These are phyloP conservation scores for Agonopterix heracliana DNA, from an alignment of 2,888 invertebrate species.

Conservation along the genomic window DNA sequence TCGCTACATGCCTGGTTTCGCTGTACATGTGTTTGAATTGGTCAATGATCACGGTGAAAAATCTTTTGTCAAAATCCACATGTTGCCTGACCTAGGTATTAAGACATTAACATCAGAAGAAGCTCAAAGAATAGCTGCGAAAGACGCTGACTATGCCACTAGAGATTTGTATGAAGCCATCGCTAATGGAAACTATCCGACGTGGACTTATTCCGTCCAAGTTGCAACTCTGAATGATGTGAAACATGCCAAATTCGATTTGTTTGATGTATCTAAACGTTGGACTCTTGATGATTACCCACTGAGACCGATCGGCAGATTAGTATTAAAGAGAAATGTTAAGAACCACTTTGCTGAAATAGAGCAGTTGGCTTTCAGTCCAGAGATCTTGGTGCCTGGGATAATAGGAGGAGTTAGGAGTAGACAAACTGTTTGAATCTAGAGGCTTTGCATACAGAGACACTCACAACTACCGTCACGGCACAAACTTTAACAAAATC, in stretches of 20 bases:
- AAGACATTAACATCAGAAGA: slow-evolving; percentile 79
- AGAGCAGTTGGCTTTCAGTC: slow-evolving; percentile 92
- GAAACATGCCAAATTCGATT: slow-evolving; percentile 84
- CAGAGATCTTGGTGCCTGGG: slow-evolving; percentile 91
- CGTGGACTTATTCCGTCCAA: slow-evolving; percentile 60
- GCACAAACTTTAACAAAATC: slow-evolving; percentile 91
- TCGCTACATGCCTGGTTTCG: slow-evolving; percentile 92
- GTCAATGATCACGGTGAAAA: slow-evolving; percentile 81
- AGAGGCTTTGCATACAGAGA: slow-evolving; percentile 90
- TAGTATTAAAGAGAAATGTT: slow-evolving; percentile 91
- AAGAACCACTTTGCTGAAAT: slow-evolving; percentile 93
- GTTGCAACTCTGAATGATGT: slow-evolving; percentile 77
- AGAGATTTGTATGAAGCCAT: slow-evolving; percentile 91
- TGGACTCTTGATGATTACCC: slow-evolving; percentile 88
- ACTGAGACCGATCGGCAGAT: slow-evolving; percentile 86
- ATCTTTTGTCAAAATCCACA: slow-evolving; percentile 90
- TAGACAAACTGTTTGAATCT: slow-evolving; percentile 92
- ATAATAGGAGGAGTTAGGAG: slow-evolving; percentile 92
- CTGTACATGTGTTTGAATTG: slow-evolving; percentile 91
- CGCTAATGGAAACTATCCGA: slow-evolving; percentile 73
- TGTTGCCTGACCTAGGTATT: slow-evolving; percentile 90
- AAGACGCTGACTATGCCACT: slow-evolving; percentile 88
- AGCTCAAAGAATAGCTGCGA: slow-evolving; percentile 77
- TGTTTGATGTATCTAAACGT: slow-evolving; percentile 93
- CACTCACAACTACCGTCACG: slow-evolving; percentile 89